Base-by-base conservation (phyloP, 2,797 vertebrate species). In the Phylloscopus collybita region DNA sequence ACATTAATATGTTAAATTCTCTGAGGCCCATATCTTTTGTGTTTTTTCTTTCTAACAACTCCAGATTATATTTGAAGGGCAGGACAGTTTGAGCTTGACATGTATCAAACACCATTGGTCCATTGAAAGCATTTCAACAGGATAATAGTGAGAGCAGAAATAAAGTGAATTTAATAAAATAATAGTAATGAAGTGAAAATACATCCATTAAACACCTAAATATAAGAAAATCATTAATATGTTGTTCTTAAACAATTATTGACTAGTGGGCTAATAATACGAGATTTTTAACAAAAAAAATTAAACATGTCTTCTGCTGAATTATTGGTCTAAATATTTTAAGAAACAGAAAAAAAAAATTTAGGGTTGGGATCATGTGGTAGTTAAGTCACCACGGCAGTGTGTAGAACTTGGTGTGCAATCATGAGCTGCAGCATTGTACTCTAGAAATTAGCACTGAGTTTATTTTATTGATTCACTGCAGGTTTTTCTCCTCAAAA, bases 401-500 rank as follows among this genome's bases (percentile, higher is more conserved):
- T 38, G 34, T 59, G 3, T n/a, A 82, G 51, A 88, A 85, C 11
- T 67, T 80, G 32, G 19, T 36, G 26, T 54, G 30, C 34, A 67
- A 32, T 66, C 29, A 21, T 13, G 26, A 69, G 18, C 45, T 57
- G 8, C 16, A 34, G 13, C 29, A 29, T 8, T 19, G 34, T 70
- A 42, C 11, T 66, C 27, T 45, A 34, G 16, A 47, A 80, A 91
- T 60, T 64, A 88, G 21, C 44, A 38, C 32, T 56, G 45, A 79
- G 16, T 93, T 92, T 91, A 56, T 82, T 92, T 75, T 76, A 60
- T 70, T 65, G 64, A 71, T 81, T 94, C 42, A 80, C 17, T 80
- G 47, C 53, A 88, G 20, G 3, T 38, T 94, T 74, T 64, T 25
- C 10, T 17, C 10, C 5, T 40, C 38, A 30, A 45, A 56, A 84